Conservation (phyloP, 2,888 invertebrate species). For the Dastarcus helophoroides region DNA sequence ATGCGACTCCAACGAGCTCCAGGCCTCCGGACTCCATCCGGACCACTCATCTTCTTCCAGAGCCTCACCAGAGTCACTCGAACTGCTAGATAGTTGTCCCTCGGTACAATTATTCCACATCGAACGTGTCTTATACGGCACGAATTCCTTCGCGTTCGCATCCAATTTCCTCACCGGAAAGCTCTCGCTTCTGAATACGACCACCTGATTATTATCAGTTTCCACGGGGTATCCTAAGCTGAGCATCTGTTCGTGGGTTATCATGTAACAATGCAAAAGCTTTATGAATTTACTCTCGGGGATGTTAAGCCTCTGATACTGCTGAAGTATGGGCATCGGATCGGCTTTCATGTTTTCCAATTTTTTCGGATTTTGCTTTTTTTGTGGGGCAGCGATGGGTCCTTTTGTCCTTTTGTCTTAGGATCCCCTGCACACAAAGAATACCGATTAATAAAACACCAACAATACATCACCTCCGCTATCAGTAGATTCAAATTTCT, state of each 20-base stretch:
- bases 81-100: too few species aligned
- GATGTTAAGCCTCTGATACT: constrained; percentile 36
- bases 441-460: too few species aligned
- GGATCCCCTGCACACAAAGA: constrained; percentile 36
- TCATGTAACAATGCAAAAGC: constrained; percentile 49
- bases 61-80: constrained; percentile 29
- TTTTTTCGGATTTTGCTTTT: too few species aligned
- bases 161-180: constrained; percentile 37
- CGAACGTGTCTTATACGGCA: constrained; percentile 44
- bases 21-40: too few species aligned
- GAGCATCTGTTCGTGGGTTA: constrained; percentile 50
- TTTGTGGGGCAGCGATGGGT: too few species aligned
- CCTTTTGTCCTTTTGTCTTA: too few species aligned
- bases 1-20: too few species aligned
- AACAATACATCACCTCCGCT: too few species aligned
- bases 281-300: constrained; percentile 44
- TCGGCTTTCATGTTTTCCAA: too few species aligned
- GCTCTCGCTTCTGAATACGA: background rate
- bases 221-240: constrained; percentile 63
- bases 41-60: constrained; percentile 11
- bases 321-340: constrained; percentile 16
- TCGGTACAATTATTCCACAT: too few species aligned
- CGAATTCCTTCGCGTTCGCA: constrained; percentile 57
- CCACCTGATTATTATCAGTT: constrained; percentile 6
- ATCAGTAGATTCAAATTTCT: too few species aligned